Percentiles rank a stretch among this genome's conserved stretches.
Conservation (phyloP, 1,140 invertebrate species). For the Formica exsecta region DNA sequence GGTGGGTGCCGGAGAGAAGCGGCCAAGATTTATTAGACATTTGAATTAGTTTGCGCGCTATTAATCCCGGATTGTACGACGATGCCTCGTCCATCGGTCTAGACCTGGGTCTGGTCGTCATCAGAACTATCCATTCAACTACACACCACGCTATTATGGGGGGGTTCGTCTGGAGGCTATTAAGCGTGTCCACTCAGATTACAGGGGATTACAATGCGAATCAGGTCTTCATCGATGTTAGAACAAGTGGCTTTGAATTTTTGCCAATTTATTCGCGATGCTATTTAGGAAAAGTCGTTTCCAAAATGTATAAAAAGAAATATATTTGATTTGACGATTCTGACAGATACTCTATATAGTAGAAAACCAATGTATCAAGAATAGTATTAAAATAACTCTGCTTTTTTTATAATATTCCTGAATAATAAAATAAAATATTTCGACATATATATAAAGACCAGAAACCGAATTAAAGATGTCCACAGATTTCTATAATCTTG, state of each 20-base stretch:
- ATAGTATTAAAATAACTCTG: too few species aligned
- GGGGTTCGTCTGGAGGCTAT: conserved; percentile 25
- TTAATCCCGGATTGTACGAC: conserved; percentile 56
- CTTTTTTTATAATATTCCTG: too few species aligned
- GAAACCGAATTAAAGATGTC: background rate
- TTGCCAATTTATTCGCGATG: background rate
- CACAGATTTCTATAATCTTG: too few species aligned
- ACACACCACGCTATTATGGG: conserved; percentile 3
- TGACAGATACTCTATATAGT: too few species aligned
- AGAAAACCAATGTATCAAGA: too few species aligned
- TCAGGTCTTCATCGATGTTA: background rate
- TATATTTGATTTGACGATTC: background rate
- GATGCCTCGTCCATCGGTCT: conserved; percentile 30
- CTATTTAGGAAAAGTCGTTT: too few species aligned
- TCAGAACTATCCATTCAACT: conserved; percentile 29
- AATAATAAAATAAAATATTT: background rate
- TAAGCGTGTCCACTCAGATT: conserved; percentile 41
- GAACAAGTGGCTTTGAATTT: background rate
- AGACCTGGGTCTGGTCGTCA: conserved; percentile 33
- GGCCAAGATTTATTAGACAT: conserved; percentile 52
- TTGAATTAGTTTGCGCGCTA: conserved; percentile 63
- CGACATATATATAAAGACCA: background rate
- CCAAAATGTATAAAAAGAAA: background rate
- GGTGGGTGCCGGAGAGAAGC: background rate
- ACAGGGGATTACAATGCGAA: background rate